Conservation (phyloP, 2,113 vertebrate genomes). For the Chunga burmeisteri region DNA sequence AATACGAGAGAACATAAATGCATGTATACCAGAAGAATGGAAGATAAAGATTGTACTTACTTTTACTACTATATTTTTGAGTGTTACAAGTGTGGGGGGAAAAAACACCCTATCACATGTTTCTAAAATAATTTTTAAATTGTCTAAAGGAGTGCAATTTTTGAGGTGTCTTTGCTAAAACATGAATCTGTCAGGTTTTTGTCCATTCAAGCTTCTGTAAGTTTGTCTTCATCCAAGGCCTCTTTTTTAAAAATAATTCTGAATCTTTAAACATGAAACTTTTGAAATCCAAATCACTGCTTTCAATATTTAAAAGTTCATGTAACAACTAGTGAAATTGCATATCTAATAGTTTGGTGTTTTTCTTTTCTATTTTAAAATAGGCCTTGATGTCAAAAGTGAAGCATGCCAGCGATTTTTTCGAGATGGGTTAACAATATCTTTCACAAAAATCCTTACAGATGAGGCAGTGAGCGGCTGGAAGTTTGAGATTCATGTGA, state of each 20-base stretch:
- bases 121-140: neutral
- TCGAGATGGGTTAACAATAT: conserved; percentile 97
- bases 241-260: neutral
- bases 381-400: conserved; percentile 98
- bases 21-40: neutral
- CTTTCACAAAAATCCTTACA: conserved; percentile 99
- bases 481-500: conserved; percentile 99
- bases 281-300: neutral
- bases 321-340: neutral
- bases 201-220: neutral
- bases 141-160: neutral
- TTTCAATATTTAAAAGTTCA: neutral
- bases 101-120: neutral
- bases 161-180: neutral
- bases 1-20: neutral
- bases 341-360: neutral
- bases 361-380: conserved; percentile 1
- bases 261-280: neutral
- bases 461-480: conserved; percentile 99
- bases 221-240: neutral
- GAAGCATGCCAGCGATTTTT: conserved; percentile 99
- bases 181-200: neutral
- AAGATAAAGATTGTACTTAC: neutral
- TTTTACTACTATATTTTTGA: neutral
- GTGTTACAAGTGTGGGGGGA: neutral